Evolutionary conservation across 1,140 invertebrate species (phyloP).

Genomic region (Manduca sexta): DNA sequence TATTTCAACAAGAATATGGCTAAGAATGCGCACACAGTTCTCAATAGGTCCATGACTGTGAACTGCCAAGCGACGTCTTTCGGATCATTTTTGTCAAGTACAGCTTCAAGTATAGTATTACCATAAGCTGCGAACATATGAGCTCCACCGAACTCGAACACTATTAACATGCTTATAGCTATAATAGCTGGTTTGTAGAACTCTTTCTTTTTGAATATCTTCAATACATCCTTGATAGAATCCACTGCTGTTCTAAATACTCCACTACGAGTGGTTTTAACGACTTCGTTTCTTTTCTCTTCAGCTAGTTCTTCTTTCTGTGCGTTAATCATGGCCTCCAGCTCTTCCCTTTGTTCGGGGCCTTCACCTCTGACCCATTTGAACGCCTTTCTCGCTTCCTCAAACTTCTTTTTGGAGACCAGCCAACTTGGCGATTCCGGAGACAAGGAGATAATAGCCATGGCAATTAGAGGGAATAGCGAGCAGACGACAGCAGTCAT

Average conservation of each 20-base stretch:
- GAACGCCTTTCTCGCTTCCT: constrained; percentile 55
- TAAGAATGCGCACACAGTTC: constrained; percentile 56
- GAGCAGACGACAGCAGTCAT: constrained; percentile 53
- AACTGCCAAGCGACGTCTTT: constrained; percentile 61
- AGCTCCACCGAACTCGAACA: constrained; percentile 61
- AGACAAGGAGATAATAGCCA: constrained; percentile 58
- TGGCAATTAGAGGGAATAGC: constrained; percentile 49
- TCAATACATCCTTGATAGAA: constrained; percentile 39
- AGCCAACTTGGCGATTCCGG: constrained; percentile 63
- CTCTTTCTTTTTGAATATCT: constrained; percentile 61
- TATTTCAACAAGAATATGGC: constrained; percentile 62
- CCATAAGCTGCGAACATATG: constrained; percentile 64
- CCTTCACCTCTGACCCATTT: constrained; percentile 57
- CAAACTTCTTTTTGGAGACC: constrained; percentile 53
- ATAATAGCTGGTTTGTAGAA: constrained; percentile 62
- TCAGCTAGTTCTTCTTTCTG: constrained; percentile 37
- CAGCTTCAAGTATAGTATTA: constrained; percentile 51
- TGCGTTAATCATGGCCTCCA: constrained; percentile 52
- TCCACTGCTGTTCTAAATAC: constrained; percentile 31
- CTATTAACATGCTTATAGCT: constrained; percentile 61
- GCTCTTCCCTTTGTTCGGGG: constrained; percentile 37
- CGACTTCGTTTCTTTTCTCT: constrained; percentile 24
- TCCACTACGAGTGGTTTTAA: constrained; percentile 30
- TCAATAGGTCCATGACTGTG: constrained; percentile 55
- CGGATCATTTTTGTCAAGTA: constrained; percentile 44